Percentiles rank a stretch among this genome's conserved stretches.
These are phyloP conservation scores for Lasioglossum villosulum DNA, from an alignment of 2,888 invertebrate genomes.

Conservation along the genomic window DNA sequence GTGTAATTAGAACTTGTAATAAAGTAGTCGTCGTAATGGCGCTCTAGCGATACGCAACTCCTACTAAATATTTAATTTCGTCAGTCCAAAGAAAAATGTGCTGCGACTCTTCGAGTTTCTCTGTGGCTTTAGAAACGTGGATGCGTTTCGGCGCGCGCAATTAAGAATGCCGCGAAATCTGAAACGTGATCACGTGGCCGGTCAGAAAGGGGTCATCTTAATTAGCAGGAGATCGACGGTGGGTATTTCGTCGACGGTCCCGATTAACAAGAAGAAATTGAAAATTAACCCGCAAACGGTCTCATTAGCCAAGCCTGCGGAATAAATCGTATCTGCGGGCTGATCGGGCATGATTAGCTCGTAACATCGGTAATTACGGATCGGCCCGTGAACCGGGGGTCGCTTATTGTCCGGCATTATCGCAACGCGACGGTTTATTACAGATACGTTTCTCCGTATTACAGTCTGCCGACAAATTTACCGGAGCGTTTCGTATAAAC, in stretches of 20 bases:
- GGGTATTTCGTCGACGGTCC: not conserved
- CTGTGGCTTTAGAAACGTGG: not conserved
- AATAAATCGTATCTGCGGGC: slow-evolving; percentile 40
- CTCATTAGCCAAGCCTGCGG: slow-evolving; percentile 23
- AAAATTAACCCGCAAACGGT: slow-evolving; percentile 44
- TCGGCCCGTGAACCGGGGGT: slow-evolving; percentile 50
- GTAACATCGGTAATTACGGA: slow-evolving; percentile 64
- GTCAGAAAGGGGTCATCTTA: not conserved
- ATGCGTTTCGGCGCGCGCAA: not conserved
- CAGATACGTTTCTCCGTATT: slow-evolving; percentile 57
- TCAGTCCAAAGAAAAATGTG: not conserved
- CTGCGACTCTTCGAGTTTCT: not conserved
- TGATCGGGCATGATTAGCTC: slow-evolving; percentile 53
- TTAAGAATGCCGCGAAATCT: not conserved
- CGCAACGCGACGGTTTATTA: slow-evolving; percentile 65
- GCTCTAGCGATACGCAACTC: not conserved
- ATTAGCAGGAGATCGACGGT: not conserved
- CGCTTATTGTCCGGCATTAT: slow-evolving; percentile 68
- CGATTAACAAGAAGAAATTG: slow-evolving; percentile 37
- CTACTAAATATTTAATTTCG: not conserved
- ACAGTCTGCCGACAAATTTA: slow-evolving; percentile 50
- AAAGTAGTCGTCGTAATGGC: not conserved
- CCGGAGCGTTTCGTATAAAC: slow-evolving; percentile 55
- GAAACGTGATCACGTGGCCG: not conserved
- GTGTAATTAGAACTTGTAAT: not conserved